Evolutionary conservation across 2,113 vertebrate species (phyloP), one percentile per base, ranked within the genome.

Genomic region (Pholis gunnellus): DNA sequence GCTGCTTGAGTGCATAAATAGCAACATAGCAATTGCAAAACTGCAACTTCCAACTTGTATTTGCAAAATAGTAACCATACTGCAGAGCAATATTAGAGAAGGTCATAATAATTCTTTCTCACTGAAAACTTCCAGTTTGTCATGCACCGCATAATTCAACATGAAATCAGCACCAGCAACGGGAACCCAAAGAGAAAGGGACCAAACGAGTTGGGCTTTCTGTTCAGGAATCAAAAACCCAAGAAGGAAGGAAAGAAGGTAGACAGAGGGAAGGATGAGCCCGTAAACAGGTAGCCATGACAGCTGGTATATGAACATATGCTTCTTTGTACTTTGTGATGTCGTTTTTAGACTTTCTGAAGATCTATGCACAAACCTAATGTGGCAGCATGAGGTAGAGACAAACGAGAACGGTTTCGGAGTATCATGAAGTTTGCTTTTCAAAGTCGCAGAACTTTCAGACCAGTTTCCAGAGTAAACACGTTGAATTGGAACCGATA

Each of bases 401-500:
- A 65, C 29, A 27, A 48, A 74, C 56, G 29, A 56, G 25, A 65
- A 68, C 56, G 13, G 25, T 22, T 74, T 36, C 1, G 7, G 25
- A 11, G 13, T 9, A 48, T 40, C 54, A 14, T 14, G 1, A 48
- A 68, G 31, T 67, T 64, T 73, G 29, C 20, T 73, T 81, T 73
- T 57, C 50, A 79, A 31, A 77, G 44, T 61, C 67, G 42, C 65
- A 66, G 22, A 86, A 22, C 54, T 64, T 61, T 50, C 5, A 48
- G n/a, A 57, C 10, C 57, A 59, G 60, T 75, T 80, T 79, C 42
- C 38, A 2, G 2, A 65, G 59, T 27, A 36, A 70, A 50, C 25
- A 50, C 36, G 29, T 78, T 42, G n/a, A 27, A 29, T 65, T 61
- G 13, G 20, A 78, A 48, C 54, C 13, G 18, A 78, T 56, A 61